phyloP scores from a whole-genome alignment of 2,888 invertebrate genomes.

The Podabrus alpinus region DNA sequence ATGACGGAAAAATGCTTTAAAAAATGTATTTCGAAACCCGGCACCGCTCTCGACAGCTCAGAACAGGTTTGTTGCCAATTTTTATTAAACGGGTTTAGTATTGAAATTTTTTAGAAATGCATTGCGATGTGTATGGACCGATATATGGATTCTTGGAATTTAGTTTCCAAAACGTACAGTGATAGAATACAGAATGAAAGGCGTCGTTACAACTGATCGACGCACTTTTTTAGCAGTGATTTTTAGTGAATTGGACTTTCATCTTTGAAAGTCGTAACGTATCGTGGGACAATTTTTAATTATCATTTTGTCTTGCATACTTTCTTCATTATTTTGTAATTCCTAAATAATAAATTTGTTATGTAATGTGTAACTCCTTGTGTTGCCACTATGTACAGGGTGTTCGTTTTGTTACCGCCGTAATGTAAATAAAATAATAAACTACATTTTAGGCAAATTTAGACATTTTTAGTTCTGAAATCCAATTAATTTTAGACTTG shows the following conservation, averaged over 20 bases:
- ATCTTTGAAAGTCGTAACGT: not conserved
- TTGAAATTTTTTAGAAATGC: constrained; percentile 74
- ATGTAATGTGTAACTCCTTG: not conserved
- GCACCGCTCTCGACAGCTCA: constrained; percentile 83
- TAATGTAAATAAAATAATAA: not conserved
- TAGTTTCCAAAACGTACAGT: constrained; percentile 88
- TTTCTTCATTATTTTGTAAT: not conserved
- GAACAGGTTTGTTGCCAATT: constrained; percentile 67
- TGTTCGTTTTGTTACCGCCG: not conserved
- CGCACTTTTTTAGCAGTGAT: not conserved
- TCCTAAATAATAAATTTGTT: not conserved
- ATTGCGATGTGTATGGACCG: constrained; percentile 98
- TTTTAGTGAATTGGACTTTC: not conserved
- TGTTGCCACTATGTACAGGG: not conserved
- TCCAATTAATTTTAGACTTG: not conserved
- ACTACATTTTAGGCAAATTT: not conserved
- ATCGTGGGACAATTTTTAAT: not conserved
- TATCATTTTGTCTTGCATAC: not conserved
- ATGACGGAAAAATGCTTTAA: constrained; percentile 97
- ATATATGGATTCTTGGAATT: constrained; percentile 95
- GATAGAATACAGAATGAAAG: constrained; percentile 83
- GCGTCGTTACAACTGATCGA: constrained; percentile 28
- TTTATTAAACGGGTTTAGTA: not conserved
- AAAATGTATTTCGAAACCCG: constrained; percentile 91
- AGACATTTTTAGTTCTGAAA: not conserved